A percentile compares a stretch with the other conserved stretches of the same genome.
Conservation (phyloP, 2,888 invertebrate species). For the Amaurobius ferox region DNA sequence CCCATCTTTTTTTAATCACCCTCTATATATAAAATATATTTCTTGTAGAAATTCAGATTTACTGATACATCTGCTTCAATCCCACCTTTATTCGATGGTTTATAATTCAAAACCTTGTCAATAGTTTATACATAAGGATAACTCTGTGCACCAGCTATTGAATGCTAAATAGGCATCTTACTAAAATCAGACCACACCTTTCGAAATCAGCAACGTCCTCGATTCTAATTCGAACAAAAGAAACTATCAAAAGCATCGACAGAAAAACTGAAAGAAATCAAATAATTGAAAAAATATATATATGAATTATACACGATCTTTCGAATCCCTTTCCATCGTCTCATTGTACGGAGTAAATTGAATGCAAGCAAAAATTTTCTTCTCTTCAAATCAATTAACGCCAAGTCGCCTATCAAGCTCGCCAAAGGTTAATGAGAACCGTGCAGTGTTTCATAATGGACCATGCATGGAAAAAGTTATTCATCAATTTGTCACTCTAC, state of each 20-base stretch:
- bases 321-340: not conserved
- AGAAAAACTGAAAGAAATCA: not conserved
- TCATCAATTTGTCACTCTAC: conserved; percentile 63
- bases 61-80: too few species aligned
- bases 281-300: not conserved
- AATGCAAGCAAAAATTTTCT: conserved; percentile 28
- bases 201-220: not conserved
- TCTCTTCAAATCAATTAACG: conserved; percentile 58
- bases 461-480: conserved; percentile 34
- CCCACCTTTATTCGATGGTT: too few species aligned
- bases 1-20: too few species aligned
- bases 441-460: conserved; percentile 38
- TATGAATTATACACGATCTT: not conserved
- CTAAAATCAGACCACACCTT: not conserved
- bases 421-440: conserved; percentile 49
- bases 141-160: too few species aligned
- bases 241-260: not conserved
- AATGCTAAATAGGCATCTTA: too few species aligned
- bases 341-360: conserved; percentile 5
- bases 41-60: too few species aligned
- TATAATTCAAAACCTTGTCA: too few species aligned
- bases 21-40: too few species aligned
- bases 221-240: not conserved
- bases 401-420: conserved; percentile 18
- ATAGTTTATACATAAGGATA: too few species aligned